These are phyloP conservation scores for Sinopyrophorus schimmeli DNA, from an alignment of 2,888 invertebrate genomes.

Conservation along the genomic window DNA sequence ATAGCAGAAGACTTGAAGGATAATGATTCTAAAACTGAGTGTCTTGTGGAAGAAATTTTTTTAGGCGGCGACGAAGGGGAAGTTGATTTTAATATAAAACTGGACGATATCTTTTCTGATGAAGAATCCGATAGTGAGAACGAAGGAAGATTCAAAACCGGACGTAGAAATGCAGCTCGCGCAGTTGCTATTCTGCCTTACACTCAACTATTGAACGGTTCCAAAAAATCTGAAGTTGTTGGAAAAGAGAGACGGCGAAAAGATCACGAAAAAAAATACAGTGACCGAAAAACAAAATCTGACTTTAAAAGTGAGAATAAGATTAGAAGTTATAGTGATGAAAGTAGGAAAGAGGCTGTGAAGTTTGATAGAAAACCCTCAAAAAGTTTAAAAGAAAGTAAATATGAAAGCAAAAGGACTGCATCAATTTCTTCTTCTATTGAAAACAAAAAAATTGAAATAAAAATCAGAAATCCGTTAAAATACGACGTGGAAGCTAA, in stretches of 20 bases:
- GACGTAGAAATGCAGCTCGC: slow-evolving; percentile 23
- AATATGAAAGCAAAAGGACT: too few relatives aligned
- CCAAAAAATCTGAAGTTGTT: slow-evolving; percentile 16
- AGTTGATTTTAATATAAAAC: slow-evolving; percentile 43
- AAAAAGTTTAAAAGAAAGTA: too few relatives aligned
- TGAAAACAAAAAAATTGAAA: slow-evolving; percentile 49
- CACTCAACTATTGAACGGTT: slow-evolving; percentile 31
- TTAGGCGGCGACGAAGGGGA: slow-evolving; percentile 40
- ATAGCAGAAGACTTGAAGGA: not conserved
- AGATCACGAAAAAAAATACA: slow-evolving; percentile 10
- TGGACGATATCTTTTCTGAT: slow-evolving; percentile 52
- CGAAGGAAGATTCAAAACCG: slow-evolving; percentile 51
- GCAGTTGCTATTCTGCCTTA: slow-evolving; percentile 32
- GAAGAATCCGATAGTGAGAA: slow-evolving; percentile 54
- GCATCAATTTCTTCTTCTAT: slow-evolving; percentile 36
- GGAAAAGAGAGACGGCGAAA: slow-evolving; percentile 4
- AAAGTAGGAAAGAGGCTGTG: not conserved
- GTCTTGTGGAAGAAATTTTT: not conserved
- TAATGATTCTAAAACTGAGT: not conserved
- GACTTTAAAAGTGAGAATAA: not conserved
- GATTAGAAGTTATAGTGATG: not conserved
- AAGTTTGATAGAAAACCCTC: not conserved
- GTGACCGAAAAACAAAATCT: slow-evolving; percentile 16
- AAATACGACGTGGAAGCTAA: slow-evolving; percentile 42
- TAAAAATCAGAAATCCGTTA: slow-evolving; percentile 51